phyloP scores from a whole-genome alignment of 1,140 invertebrate species.

The Danaus plexippus region DNA sequence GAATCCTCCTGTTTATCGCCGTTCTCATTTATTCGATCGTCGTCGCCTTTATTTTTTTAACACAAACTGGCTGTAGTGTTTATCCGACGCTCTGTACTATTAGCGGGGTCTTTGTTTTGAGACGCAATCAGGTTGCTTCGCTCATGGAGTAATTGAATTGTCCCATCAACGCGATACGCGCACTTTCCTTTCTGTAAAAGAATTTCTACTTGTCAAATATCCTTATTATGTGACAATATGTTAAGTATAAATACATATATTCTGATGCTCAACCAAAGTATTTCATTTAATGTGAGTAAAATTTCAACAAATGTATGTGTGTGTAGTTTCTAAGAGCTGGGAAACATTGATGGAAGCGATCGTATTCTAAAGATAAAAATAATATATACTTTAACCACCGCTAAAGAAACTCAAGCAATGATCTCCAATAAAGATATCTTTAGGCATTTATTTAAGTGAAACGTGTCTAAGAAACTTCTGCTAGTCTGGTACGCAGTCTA shows the following conservation, averaged over 20 bases:
- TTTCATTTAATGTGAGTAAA: too few species aligned
- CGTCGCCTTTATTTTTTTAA: slow-evolving; percentile 70
- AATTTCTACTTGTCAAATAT: too few species aligned
- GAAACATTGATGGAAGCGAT: too few species aligned
- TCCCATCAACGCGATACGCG: slow-evolving; percentile 36
- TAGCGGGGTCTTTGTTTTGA: slow-evolving; percentile 62
- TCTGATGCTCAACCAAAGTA: too few species aligned
- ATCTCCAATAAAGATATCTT: slow-evolving; percentile 19
- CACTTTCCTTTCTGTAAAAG: too few species aligned
- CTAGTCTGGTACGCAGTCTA: slow-evolving; percentile 27
- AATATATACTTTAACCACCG: slow-evolving; percentile 16
- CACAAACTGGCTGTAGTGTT: slow-evolving; percentile 59
- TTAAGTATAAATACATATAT: too few species aligned
- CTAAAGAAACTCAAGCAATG: slow-evolving; percentile 15
- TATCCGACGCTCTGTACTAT: slow-evolving; percentile 56
- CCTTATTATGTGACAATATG: too few species aligned
- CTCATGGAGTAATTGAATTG: slow-evolving; percentile 60
- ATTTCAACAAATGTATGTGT: too few species aligned
- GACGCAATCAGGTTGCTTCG: slow-evolving; percentile 50
- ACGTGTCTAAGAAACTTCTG: slow-evolving; percentile 28
- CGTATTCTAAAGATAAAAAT: slow-evolving; percentile 6
- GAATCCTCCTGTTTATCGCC: slow-evolving; percentile 70
- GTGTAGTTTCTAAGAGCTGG: too few species aligned
- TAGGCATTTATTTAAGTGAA: slow-evolving; percentile 22
- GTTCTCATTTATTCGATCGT: slow-evolving; percentile 68